Base-by-base conservation (phyloP, 2,113 vertebrate species). In the Alectura lathami region DNA sequence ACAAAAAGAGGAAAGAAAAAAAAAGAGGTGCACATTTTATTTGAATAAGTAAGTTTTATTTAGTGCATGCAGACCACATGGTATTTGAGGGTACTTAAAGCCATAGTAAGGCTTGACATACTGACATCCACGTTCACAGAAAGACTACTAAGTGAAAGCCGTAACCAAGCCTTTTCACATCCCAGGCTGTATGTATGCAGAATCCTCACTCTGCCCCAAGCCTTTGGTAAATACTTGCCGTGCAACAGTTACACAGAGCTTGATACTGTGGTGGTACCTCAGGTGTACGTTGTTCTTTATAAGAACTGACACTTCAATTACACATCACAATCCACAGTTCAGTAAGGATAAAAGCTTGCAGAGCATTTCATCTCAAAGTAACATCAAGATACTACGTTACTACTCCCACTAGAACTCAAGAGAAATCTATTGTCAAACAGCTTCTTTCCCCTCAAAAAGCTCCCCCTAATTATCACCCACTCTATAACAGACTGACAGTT, bases 1-100 rank as follows among this genome's bases (percentile, higher is more conserved):
- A 51, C 0, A 0, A 64, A 38, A 30, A 26, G 3, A 2, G 6
- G 6, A 4, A 2, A 30, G 32, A 21, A 20, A n/a, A 22, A 5
- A 30, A 67, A 51, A 42, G 36, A 7, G 2, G 2, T 30, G 36
- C 21, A 48, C 70, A 29, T n/a, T 68, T 83, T 34, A 22, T 54
- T 32, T 42, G 7, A 76, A 18, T 23, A 47, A 68, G 17, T 1
- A 34, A 11, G 54, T 77, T 60, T 47, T 13, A 77, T 45, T 48
- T 59, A 67, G 79, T 17, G 13, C 54, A 74, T 26, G 13, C 21
- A 64, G 26, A 60, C 50, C 78, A 48, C 22, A 16, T 30, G 29
- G 21, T 38, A 36, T 24, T 21, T 74, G 40, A 83, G n/a, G 6
- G 73, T 74, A 48, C 5, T 34, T 36, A 78, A 53, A 54, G 27